Evolutionary conservation across 2,888 invertebrate species (phyloP).

Genomic region (Aricia artaxerxes): DNA sequence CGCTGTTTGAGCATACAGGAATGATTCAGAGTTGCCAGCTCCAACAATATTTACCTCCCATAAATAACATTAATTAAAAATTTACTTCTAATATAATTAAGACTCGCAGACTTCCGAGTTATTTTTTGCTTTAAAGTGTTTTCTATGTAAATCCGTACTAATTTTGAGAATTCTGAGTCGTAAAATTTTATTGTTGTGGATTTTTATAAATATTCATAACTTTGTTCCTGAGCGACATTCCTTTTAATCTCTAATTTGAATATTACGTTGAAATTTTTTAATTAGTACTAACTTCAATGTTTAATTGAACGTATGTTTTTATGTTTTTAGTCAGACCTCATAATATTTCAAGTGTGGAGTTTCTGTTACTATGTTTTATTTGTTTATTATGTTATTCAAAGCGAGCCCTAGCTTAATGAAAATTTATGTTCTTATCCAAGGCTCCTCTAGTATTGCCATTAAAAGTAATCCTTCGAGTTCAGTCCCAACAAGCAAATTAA

Average conservation of each 20-base stretch:
- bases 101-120: conserved; percentile 2
- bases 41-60: conserved; percentile 62
- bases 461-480: background rate
- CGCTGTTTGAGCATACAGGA: conserved; percentile 50
- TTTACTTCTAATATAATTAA: conserved; percentile 11
- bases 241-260: conserved; percentile 28
- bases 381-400: background rate
- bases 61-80: conserved; percentile 50
- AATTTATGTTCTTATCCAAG: background rate
- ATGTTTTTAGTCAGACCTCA: background rate
- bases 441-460: background rate
- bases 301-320: background rate
- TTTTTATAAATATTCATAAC: conserved; percentile 18
- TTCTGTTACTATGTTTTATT: background rate
- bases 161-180: conserved; percentile 14
- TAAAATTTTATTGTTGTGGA: conserved; percentile 28
- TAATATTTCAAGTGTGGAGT: background rate
- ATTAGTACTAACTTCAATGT: conserved; percentile 1
- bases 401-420: background rate
- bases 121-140: conserved; percentile 15
- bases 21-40: conserved; percentile 60
- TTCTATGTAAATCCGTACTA: conserved; percentile 24
- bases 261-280: conserved; percentile 15
- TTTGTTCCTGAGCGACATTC: conserved; percentile 15
- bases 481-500: background rate